Evolutionary conservation across 2,113 vertebrate species (phyloP).

Genomic region (Probosciger aterrimus): DNA sequence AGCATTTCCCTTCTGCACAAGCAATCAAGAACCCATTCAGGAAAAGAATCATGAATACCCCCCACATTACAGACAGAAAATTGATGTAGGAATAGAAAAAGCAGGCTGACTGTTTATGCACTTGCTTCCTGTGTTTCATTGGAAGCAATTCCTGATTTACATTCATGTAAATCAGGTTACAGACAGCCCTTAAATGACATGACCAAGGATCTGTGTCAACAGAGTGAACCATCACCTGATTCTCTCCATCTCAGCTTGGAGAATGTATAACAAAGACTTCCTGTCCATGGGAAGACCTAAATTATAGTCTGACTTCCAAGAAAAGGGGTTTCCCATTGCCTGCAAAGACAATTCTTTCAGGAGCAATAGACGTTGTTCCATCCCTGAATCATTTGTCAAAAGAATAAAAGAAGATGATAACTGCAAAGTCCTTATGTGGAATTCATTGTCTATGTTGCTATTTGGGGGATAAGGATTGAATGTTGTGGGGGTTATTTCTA

Average conservation of each 20-base stretch:
- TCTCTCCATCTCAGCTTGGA: neutral
- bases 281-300: neutral
- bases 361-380: neutral
- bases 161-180: neutral
- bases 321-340: neutral
- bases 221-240: neutral
- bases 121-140: neutral
- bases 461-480: neutral
- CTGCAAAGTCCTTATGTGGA: neutral
- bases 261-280: neutral
- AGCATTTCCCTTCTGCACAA: constrained; percentile 28
- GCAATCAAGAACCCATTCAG: constrained; percentile 18
- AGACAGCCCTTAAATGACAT: neutral
- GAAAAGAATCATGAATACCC: neutral
- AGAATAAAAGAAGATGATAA: neutral
- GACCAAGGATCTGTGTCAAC: neutral
- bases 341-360: neutral
- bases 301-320: neutral
- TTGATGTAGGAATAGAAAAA: neutral
- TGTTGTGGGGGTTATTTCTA: neutral
- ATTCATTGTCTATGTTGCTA: neutral
- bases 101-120: neutral
- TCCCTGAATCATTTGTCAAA: neutral
- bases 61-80: neutral
- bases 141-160: neutral